Conservation (phyloP, 2,888 invertebrate species). For the Carabus problematicus region DNA sequence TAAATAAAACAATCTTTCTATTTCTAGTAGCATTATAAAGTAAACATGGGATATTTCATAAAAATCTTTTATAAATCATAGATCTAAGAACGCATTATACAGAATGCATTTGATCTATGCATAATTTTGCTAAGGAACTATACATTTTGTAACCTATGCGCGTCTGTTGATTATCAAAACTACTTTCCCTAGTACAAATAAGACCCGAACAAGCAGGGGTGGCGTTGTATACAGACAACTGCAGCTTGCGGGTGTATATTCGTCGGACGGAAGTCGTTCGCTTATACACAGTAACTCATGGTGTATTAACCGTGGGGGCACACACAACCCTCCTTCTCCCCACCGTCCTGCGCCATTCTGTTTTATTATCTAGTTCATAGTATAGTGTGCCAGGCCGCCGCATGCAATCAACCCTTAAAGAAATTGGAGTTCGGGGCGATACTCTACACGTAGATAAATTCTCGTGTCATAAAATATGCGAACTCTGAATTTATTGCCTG, state of each 20-base stretch:
- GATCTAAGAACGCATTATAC: no score
- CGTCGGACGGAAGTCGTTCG: constrained; percentile 34
- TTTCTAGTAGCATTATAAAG: no score
- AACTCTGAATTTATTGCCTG: neutral
- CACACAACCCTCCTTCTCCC: neutral
- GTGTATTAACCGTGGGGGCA: constrained; percentile 30
- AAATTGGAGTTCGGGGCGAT: constrained; percentile 4
- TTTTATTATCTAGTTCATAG: constrained; percentile 7
- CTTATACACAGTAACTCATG: constrained; percentile 29
- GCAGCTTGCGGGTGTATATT: constrained; percentile 23
- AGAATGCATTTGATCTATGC: no score
- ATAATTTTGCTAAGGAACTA: no score
- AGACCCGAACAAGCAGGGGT: neutral
- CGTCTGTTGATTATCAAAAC: constrained; percentile 1
- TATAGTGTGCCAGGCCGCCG: no score
- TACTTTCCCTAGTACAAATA: constrained; percentile 9
- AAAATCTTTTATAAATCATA: no score
- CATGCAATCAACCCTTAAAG: constrained; percentile 16
- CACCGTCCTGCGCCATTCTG: constrained; percentile 4
- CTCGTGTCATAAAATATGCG: neutral
- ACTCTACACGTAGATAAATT: neutral
- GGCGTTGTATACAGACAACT: neutral
- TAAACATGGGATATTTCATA: no score
- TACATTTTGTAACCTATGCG: no score
- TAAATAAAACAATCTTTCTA: no score